Conservation (phyloP, 2,113 vertebrate genomes). For the Perca flavescens region DNA sequence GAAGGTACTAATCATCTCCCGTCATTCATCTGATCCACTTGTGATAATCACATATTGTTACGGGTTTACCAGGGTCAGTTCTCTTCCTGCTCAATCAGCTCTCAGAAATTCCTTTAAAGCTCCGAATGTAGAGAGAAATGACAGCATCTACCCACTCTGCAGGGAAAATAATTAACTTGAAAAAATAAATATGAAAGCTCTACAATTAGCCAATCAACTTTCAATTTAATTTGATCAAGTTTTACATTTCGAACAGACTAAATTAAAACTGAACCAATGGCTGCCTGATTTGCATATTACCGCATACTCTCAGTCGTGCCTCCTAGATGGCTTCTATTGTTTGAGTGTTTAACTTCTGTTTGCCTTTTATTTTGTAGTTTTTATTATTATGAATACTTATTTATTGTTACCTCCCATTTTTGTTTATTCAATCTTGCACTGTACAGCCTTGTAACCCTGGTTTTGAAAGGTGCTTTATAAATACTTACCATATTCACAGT, state of each 20-base stretch:
- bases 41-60: slow-evolving; percentile 68
- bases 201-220: slow-evolving; percentile 52
- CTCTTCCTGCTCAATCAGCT: slow-evolving; percentile 56
- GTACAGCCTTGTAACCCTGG: too few species aligned
- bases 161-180: slow-evolving; percentile 50
- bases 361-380: too few species aligned
- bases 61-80: slow-evolving; percentile 28
- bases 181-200: slow-evolving; percentile 52
- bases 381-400: too few species aligned
- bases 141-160: slow-evolving; percentile 27
- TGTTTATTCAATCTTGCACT: too few species aligned
- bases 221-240: slow-evolving; percentile 53
- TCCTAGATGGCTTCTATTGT: too few species aligned
- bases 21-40: slow-evolving; percentile 61
- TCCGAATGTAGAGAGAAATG: slow-evolving; percentile 18
- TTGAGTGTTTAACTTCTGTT: too few species aligned
- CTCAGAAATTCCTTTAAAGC: slow-evolving; percentile 44
- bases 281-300: slow-evolving; percentile 9
- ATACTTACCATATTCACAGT: background rate
- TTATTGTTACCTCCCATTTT: too few species aligned
- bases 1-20: slow-evolving; percentile 51
- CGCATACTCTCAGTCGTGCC: background rate
- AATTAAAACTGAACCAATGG: slow-evolving; percentile 24
- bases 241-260: slow-evolving; percentile 45
- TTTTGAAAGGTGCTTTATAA: too few species aligned